Percentiles rank a stretch among this genome's conserved stretches.
Evolutionary conservation across 2,888 invertebrate genomes (phyloP).

Genomic region (Epirrhoe tristata): DNA sequence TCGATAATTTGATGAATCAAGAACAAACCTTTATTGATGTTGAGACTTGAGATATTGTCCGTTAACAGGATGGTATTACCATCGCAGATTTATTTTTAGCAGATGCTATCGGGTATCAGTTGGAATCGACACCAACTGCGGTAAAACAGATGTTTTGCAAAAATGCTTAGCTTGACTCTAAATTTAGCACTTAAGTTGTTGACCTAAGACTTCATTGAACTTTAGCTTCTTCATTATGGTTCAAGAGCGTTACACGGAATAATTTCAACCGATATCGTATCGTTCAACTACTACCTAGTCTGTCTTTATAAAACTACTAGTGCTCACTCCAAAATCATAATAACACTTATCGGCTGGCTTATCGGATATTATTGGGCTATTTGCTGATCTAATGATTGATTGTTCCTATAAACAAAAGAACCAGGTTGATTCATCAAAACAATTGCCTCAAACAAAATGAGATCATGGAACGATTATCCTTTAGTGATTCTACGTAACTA

Average conservation of each 20-base stretch:
- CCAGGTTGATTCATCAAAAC: too few species aligned
- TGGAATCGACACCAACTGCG: slow-evolving; percentile 45
- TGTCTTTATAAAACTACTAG: too few species aligned
- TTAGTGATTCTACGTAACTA: not conserved
- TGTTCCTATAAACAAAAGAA: not conserved
- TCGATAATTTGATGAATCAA: too few species aligned
- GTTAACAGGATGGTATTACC: slow-evolving; percentile 4
- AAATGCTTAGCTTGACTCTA: slow-evolving; percentile 41
- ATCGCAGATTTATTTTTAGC: slow-evolving; percentile 25
- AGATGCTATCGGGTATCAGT: slow-evolving; percentile 25
- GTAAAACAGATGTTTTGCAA: slow-evolving; percentile 42
- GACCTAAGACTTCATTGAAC: slow-evolving; percentile 5
- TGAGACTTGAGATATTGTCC: too few species aligned
- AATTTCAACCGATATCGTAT: too few species aligned
- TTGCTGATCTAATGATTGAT: not conserved
- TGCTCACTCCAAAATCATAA: too few species aligned
- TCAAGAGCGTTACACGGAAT: too few species aligned
- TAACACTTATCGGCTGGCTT: not conserved
- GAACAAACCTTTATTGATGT: too few species aligned
- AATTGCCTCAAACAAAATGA: not conserved
- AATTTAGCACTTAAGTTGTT: slow-evolving; percentile 12
- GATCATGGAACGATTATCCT: not conserved
- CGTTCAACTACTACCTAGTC: too few species aligned
- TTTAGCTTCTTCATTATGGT: not conserved
- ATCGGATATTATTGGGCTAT: not conserved